phyloP scores from a whole-genome alignment of 1,140 invertebrate species.

The Panonychus citri region DNA sequence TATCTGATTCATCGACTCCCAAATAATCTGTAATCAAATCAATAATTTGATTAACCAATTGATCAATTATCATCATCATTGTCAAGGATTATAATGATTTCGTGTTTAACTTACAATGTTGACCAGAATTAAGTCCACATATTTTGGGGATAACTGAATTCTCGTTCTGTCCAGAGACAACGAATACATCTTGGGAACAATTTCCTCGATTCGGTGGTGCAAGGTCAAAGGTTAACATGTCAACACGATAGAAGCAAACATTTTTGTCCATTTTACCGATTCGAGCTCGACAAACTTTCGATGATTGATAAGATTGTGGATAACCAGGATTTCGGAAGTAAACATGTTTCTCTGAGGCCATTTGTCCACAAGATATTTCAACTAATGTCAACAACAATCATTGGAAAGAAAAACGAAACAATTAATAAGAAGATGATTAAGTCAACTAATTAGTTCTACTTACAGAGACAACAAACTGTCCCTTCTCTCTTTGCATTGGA shows the following conservation, averaged over 20 bases:
- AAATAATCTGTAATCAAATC: slow-evolving; percentile 13
- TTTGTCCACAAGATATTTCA: slow-evolving; percentile 13
- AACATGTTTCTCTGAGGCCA: slow-evolving; percentile 7
- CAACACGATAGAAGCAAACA: slow-evolving; percentile 52
- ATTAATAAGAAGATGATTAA: too few relatives aligned
- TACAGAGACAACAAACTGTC: slow-evolving; percentile 16
- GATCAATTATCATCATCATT: background rate
- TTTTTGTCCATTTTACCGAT: slow-evolving; percentile 10
- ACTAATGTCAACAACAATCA: slow-evolving; percentile 3
- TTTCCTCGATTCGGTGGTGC: slow-evolving; percentile 37
- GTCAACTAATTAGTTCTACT: slow-evolving; percentile 1
- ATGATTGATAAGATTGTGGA: slow-evolving; percentile 9
- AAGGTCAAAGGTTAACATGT: slow-evolving; percentile 39
- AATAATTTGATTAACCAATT: background rate
- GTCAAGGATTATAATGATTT: too few relatives aligned
- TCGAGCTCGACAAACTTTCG: slow-evolving; percentile 12
- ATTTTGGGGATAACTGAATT: slow-evolving; percentile 44
- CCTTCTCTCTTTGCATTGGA: background rate
- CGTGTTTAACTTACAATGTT: slow-evolving; percentile 49
- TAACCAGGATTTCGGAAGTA: slow-evolving; percentile 15
- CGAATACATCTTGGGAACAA: slow-evolving; percentile 42
- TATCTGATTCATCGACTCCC: slow-evolving; percentile 15
- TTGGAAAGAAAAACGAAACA: too few relatives aligned
- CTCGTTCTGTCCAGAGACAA: slow-evolving; percentile 36
- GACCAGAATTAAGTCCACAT: slow-evolving; percentile 54